Conservation (phyloP, 2,888 invertebrate species). For the Eledone cirrhosa region DNA sequence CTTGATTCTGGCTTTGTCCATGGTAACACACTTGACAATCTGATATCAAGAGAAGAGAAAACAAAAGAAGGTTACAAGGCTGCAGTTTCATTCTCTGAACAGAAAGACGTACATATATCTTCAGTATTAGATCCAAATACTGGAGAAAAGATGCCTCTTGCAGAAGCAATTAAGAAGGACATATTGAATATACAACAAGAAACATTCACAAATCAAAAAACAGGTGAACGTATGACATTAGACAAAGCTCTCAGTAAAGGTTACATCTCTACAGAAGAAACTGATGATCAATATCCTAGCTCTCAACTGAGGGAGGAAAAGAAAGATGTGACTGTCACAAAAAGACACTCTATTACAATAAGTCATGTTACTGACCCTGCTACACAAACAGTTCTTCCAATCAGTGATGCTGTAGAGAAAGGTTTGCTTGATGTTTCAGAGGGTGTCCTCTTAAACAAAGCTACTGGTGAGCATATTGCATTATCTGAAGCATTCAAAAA, state of each 20-base stretch:
- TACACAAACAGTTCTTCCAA: slow-evolving; percentile 19
- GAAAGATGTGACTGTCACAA: slow-evolving; percentile 22
- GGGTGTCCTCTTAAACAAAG: slow-evolving; percentile 84
- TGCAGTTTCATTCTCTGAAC: slow-evolving; percentile 56
- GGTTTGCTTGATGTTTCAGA: slow-evolving; percentile 57
- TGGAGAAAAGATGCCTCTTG: slow-evolving; percentile 82
- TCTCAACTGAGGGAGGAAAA: slow-evolving; percentile 24
- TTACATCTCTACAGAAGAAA: slow-evolving; percentile 14
- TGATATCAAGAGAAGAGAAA: slow-evolving; percentile 51
- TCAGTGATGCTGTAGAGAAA: slow-evolving; percentile 34
- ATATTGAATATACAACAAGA: slow-evolving; percentile 72
- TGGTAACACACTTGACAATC: slow-evolving; percentile 52
- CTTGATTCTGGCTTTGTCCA: slow-evolving; percentile 76
- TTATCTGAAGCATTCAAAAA: slow-evolving; percentile 77
- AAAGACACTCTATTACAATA: slow-evolving; percentile 21
- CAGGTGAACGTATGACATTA: slow-evolving; percentile 51
- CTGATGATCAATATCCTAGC: slow-evolving; percentile 30
- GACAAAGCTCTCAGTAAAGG: slow-evolving; percentile 45
- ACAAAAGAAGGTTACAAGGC: slow-evolving; percentile 50
- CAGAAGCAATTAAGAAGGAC: slow-evolving; percentile 74
- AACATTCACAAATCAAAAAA: slow-evolving; percentile 41
- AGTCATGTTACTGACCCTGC: slow-evolving; percentile 25
- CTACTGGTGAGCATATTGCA: slow-evolving; percentile 80
- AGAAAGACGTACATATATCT: slow-evolving; percentile 53
- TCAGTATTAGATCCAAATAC: slow-evolving; percentile 74